phyloP scores from a whole-genome alignment of 2,113 vertebrate genomes.

The Neolamprologus sp. region DNA sequence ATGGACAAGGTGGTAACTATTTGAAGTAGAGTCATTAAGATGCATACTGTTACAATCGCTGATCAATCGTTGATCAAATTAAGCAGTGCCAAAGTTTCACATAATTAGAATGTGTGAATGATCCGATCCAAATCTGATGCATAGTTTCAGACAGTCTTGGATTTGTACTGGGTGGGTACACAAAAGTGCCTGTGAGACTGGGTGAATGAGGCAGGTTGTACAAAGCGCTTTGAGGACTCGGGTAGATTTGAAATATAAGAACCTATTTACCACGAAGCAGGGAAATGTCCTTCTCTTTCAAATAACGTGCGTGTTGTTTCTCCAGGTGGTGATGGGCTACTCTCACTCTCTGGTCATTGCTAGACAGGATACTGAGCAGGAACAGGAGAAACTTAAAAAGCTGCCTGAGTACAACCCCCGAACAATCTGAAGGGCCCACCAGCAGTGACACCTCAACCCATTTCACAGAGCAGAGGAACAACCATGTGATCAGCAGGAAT shows the following conservation, averaged over 20 bases:
- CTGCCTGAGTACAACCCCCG: conserved; percentile 94
- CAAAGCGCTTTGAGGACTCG: neutral
- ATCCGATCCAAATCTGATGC: neutral
- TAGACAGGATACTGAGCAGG: conserved; percentile 80
- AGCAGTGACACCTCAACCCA: neutral
- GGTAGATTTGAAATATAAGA: neutral
- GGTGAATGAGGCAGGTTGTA: neutral
- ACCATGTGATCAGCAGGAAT: conserved; percentile 23
- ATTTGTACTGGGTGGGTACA: neutral
- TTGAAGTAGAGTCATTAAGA: neutral
- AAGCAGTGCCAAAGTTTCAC: neutral
- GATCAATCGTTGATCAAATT: neutral
- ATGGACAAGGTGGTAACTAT: neutral
- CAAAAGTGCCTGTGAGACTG: neutral
- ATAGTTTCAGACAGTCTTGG: neutral
- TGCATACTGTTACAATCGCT: neutral
- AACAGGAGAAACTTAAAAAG: conserved; percentile 85
- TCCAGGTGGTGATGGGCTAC: conserved; percentile 93
- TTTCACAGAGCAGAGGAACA: conserved; percentile 36
- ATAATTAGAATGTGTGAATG: neutral
- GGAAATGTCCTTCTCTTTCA: neutral
- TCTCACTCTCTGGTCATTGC: conserved; percentile 85
- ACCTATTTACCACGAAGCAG: neutral
- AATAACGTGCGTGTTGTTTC: neutral
- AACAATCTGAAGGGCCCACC: conserved; percentile 75